phyloP scores from a whole-genome alignment of 2,888 invertebrate species.

The Orthonevra nobilis region DNA sequence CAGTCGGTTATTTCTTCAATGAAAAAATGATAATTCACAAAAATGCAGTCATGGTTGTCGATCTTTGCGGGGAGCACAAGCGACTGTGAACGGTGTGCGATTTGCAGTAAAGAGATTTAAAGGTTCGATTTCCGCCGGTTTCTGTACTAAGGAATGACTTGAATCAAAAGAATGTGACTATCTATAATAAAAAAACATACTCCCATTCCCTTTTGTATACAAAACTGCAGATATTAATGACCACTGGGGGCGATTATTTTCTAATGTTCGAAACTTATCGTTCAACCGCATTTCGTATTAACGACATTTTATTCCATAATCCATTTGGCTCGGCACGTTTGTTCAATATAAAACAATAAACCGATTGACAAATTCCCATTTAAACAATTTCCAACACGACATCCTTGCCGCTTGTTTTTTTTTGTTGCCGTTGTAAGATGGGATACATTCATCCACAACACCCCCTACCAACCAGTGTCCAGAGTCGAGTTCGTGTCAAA shows the following conservation, averaged over 20 bases:
- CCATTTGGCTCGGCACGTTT: conserved; percentile 54
- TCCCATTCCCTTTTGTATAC: background rate
- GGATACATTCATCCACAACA: conserved; percentile 23
- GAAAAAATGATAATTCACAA: too few relatives aligned
- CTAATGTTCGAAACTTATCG: conserved; percentile 31
- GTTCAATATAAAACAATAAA: conserved; percentile 66
- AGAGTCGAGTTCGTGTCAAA: conserved; percentile 46
- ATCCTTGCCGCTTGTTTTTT: conserved; percentile 4
- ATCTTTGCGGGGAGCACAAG: too few relatives aligned
- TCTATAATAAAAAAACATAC: too few relatives aligned
- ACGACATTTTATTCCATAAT: conserved; percentile 46
- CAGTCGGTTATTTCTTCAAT: too few relatives aligned
- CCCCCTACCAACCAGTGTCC: background rate
- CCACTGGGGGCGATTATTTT: conserved; percentile 37
- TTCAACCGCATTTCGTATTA: conserved; percentile 29
- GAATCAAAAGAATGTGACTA: too few relatives aligned
- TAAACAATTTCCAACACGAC: conserved; percentile 54
- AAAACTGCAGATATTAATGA: conserved; percentile 21
- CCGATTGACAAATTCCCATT: conserved; percentile 63
- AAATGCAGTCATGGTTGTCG: too few relatives aligned
- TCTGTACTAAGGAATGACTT: too few relatives aligned
- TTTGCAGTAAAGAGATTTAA: too few relatives aligned
- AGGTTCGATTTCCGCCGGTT: too few relatives aligned
- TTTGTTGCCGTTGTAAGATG: background rate
- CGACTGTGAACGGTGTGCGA: too few relatives aligned